These are phyloP conservation scores for Drosophila sechellia DNA, from an alignment of 1,140 invertebrate genomes.

Conservation along the genomic window DNA sequence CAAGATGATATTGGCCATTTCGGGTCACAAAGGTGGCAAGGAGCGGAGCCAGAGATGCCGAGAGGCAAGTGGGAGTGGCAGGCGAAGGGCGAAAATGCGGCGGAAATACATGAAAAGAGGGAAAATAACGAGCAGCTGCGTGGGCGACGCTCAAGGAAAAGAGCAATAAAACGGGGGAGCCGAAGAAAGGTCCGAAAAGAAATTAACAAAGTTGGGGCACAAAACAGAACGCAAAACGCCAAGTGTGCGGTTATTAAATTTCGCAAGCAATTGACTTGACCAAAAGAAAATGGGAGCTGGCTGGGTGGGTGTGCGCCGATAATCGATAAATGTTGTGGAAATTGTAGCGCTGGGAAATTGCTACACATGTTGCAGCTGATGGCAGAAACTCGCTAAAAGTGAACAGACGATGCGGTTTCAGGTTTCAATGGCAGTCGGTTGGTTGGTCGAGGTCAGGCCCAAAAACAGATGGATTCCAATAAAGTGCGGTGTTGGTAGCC, in stretches of 20 bases:
- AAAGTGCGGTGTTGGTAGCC: too few species aligned
- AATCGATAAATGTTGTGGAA: constrained; percentile 78
- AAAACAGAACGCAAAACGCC: constrained; percentile 57
- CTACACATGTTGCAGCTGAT: constrained; percentile 70
- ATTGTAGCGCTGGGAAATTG: constrained; percentile 69
- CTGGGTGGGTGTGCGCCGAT: constrained; percentile 43
- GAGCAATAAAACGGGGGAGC: constrained; percentile 12
- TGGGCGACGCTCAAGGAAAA: constrained; percentile 25
- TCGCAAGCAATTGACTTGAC: constrained; percentile 73
- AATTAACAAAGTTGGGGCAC: constrained; percentile 50
- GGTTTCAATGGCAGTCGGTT: constrained; percentile 42
- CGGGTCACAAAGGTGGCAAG: constrained; percentile 30
- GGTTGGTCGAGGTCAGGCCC: constrained; percentile 30
- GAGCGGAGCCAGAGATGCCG: constrained; percentile 8
- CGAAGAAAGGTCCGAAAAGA: constrained; percentile 21
- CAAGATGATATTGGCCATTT: constrained; percentile 43
- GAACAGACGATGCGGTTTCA: constrained; percentile 24
- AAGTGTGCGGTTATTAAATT: constrained; percentile 68
- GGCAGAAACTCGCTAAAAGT: constrained; percentile 50
- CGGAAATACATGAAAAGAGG: constrained; percentile 3
- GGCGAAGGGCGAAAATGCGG: constrained; percentile 20
- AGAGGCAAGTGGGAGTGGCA: constrained; percentile 20
- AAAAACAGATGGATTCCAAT: neutral
- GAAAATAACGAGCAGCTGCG: constrained; percentile 52
- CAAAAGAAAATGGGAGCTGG: constrained; percentile 18